phyloP scores from a whole-genome alignment of 2,113 vertebrate species.

The Bombycilla garrulus region DNA sequence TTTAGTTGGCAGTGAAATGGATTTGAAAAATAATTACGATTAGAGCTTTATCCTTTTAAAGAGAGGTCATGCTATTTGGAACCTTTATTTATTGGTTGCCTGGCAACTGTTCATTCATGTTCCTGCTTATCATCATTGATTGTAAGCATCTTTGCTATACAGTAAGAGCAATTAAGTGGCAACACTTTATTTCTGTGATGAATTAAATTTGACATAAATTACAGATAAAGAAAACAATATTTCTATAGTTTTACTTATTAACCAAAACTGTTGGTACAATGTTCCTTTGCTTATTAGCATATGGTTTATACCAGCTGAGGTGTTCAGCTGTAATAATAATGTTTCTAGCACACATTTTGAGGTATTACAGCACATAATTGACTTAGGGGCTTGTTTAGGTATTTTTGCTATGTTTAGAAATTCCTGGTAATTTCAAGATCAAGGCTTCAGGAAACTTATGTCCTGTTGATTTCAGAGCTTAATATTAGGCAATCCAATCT shows the following conservation, averaged over 20 bases:
- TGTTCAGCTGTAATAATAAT: background rate
- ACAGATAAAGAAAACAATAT: background rate
- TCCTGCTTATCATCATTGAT: slow-evolving; percentile 34
- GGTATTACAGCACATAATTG: background rate
- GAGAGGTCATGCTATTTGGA: slow-evolving; percentile 42
- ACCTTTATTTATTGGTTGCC: slow-evolving; percentile 55
- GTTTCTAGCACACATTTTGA: background rate
- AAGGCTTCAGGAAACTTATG: background rate
- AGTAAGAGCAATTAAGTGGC: slow-evolving; percentile 40
- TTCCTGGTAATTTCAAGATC: background rate
- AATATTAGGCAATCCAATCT: background rate
- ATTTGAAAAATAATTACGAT: slow-evolving; percentile 55
- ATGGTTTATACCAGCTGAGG: background rate
- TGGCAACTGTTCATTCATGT: slow-evolving; percentile 57
- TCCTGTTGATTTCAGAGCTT: background rate
- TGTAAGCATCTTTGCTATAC: slow-evolving; percentile 36
- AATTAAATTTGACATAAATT: slow-evolving; percentile 35
- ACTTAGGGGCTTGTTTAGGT: background rate
- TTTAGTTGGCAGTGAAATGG: slow-evolving; percentile 24
- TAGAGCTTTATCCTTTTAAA: slow-evolving; percentile 53
- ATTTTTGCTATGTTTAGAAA: background rate
- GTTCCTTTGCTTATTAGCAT: background rate
- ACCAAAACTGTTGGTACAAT: background rate
- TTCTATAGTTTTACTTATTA: background rate
- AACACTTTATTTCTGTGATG: slow-evolving; percentile 2